Conservation (phyloP, 2,797 vertebrate species). For the Halcyon smyrnensis region DNA sequence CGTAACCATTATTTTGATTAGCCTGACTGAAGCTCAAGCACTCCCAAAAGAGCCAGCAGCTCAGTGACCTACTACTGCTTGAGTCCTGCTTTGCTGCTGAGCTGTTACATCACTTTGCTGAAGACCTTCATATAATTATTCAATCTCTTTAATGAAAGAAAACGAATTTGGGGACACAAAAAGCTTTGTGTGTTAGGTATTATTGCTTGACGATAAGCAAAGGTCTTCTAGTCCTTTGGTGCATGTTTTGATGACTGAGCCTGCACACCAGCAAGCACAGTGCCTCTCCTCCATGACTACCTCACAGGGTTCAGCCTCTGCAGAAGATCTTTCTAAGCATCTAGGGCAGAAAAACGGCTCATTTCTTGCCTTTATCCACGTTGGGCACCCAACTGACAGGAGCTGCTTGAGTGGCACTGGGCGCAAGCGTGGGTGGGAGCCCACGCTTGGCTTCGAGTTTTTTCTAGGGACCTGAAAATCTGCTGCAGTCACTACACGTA, state of each 20-base stretch:
- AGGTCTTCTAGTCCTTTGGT: not conserved
- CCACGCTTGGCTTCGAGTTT: fast-evolving
- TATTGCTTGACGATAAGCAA: not conserved
- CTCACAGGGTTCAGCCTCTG: not conserved
- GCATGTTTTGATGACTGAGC: fast-evolving
- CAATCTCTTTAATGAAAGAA: not conserved
- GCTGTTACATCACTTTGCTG: not conserved
- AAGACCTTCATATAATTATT: not conserved
- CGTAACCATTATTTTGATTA: not conserved
- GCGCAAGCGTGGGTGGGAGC: fast-evolving
- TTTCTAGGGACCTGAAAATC: not conserved
- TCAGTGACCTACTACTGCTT: not conserved
- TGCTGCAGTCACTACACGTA: not conserved
- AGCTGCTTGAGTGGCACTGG: not conserved
- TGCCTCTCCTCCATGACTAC: fast-evolving
- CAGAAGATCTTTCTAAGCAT: not conserved
- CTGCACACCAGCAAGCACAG: fast-evolving
- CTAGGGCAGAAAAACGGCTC: too few relatives aligned
- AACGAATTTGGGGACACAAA: fast-evolving
- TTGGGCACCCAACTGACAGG: fast-evolving
- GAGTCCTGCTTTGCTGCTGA: not conserved
- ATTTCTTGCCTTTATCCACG: not conserved
- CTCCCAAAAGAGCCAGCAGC: not conserved
- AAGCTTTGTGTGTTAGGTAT: not conserved
- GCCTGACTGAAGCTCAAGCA: fast-evolving